A percentile compares a stretch with the other conserved stretches of the same genome.
These are phyloP conservation scores for Quadroppia sp. DNA, from an alignment of 2,888 invertebrate species.

Conservation along the genomic window DNA sequence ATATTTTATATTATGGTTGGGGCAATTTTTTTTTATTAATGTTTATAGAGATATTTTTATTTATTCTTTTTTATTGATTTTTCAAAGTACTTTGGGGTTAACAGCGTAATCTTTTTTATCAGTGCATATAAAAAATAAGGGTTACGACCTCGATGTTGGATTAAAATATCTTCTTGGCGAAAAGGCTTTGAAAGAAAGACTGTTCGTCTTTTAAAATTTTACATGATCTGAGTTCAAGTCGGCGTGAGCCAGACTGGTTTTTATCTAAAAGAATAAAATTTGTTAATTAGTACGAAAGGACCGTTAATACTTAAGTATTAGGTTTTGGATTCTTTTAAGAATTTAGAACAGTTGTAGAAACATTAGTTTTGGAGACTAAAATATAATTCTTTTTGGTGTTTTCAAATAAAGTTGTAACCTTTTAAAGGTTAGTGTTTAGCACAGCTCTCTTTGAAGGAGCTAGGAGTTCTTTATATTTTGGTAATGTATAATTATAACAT, in stretches of 20 bases:
- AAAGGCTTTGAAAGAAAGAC: slow-evolving; percentile 60
- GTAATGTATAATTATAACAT: too few species aligned
- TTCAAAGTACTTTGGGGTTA: slow-evolving; percentile 76
- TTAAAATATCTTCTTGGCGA: slow-evolving; percentile 66
- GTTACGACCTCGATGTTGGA: slow-evolving; percentile 87
- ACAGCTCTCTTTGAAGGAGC: background rate
- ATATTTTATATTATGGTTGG: slow-evolving; percentile 49
- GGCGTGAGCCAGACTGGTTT: slow-evolving; percentile 80
- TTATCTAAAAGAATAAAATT: slow-evolving; percentile 60
- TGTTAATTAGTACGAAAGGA: slow-evolving; percentile 76
- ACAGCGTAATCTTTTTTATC: slow-evolving; percentile 73
- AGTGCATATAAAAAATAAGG: slow-evolving; percentile 68
- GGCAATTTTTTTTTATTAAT: slow-evolving; percentile 41
- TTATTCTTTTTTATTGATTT: slow-evolving; percentile 51
- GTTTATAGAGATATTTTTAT: background rate
- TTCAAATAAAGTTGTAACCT: background rate
- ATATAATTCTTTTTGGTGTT: background rate
- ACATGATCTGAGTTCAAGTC: slow-evolving; percentile 86
- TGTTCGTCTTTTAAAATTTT: slow-evolving; percentile 74
- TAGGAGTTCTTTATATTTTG: too few species aligned
- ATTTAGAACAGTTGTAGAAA: slow-evolving; percentile 15
- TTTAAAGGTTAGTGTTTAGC: background rate
- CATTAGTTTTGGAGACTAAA: background rate
- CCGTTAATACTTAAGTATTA: slow-evolving; percentile 48
- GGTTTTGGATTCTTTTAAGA: slow-evolving; percentile 3